These are phyloP conservation scores for Perognathus longimembris DNA, from an alignment of 2,113 vertebrate genomes.

Conservation along the genomic window DNA sequence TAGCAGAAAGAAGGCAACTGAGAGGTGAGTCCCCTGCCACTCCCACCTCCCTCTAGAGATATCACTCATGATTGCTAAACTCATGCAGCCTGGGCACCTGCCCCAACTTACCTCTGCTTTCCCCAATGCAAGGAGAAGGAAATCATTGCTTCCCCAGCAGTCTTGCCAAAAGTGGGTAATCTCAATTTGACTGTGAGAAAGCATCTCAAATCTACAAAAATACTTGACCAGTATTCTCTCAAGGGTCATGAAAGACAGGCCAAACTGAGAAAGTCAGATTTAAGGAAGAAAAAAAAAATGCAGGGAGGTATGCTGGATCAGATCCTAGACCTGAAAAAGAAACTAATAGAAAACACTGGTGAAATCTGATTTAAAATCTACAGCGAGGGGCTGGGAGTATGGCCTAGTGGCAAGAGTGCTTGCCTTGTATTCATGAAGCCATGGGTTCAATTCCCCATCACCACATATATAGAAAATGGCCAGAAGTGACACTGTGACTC, in stretches of 20 bases:
- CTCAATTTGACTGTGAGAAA: not conserved
- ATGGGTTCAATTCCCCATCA: no score
- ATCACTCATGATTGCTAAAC: not conserved
- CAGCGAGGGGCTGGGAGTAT: no score
- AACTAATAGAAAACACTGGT: not conserved
- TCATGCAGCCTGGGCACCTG: not conserved
- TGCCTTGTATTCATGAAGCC: no score
- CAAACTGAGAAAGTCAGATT: not conserved
- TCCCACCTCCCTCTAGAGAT: not conserved
- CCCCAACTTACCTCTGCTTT: not conserved
- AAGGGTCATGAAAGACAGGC: not conserved
- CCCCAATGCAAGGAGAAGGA: not conserved
- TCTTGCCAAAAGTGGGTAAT: not conserved
- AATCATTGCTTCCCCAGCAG: not conserved
- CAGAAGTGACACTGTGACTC: no score
- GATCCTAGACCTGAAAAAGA: not conserved
- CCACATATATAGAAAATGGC: no score
- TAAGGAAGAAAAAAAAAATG: not conserved
- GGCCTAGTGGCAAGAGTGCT: no score
- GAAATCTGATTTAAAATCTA: not conserved
- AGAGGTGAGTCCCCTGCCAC: rapidly evolving
- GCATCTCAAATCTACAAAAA: not conserved
- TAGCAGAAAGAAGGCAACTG: not conserved
- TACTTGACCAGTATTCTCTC: not conserved
- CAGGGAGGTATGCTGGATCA: not conserved